These are phyloP conservation scores for Pterostichus madidus DNA, from an alignment of 2,888 invertebrate genomes.

Conservation along the genomic window DNA sequence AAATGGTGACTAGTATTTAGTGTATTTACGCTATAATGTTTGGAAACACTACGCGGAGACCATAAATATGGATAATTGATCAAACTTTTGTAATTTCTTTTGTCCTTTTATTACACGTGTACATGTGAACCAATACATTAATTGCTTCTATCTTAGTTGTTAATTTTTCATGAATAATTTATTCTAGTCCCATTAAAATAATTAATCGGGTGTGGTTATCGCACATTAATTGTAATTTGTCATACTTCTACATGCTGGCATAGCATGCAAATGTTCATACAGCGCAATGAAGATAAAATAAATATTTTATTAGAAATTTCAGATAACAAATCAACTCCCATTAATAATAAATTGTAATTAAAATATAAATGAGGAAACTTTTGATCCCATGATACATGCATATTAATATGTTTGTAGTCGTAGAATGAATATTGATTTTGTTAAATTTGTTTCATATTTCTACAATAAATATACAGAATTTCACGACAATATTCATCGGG, in stretches of 20 bases:
- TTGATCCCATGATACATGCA: background rate
- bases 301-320: slow-evolving; percentile 45
- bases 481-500: background rate
- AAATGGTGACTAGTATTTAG: background rate
- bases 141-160: slow-evolving; percentile 22
- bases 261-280: slow-evolving; percentile 16
- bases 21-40: background rate
- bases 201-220: slow-evolving; percentile 41
- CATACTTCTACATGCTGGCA: slow-evolving; percentile 26
- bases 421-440: slow-evolving; percentile 30
- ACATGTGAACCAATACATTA: slow-evolving; percentile 8
- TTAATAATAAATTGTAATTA: slow-evolving; percentile 37
- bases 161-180: slow-evolving; percentile 38
- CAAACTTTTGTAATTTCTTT: background rate
- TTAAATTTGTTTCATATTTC: too few relatives aligned
- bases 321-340: slow-evolving; percentile 41
- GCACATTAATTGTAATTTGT: slow-evolving; percentile 44
- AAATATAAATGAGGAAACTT: slow-evolving; percentile 14
- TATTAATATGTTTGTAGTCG: slow-evolving; percentile 4
- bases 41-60: too few relatives aligned
- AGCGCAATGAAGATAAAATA: slow-evolving; percentile 41
- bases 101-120: background rate
- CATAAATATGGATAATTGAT: background rate
- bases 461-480: slow-evolving; percentile 8
- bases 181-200: slow-evolving; percentile 24